These are phyloP conservation scores for Pandion haliaetus DNA, from an alignment of 2,113 vertebrate genomes.

Conservation along the genomic window DNA sequence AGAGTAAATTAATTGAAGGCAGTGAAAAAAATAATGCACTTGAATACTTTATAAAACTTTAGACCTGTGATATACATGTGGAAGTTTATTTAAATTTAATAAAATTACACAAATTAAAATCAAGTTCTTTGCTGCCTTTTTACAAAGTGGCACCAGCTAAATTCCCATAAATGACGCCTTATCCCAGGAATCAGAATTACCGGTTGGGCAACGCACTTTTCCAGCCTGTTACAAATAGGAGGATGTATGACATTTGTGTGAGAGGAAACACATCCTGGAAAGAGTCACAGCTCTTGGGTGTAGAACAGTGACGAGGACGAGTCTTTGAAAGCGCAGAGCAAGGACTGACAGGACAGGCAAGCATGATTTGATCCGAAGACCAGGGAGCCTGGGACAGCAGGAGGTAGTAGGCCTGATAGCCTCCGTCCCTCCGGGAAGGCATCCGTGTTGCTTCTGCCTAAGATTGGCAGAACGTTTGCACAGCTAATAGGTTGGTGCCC, in stretches of 20 bases:
- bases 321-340: background rate
- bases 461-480: background rate
- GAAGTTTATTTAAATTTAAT: background rate
- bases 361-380: background rate
- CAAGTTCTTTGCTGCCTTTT: background rate
- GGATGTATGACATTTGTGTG: background rate
- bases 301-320: rapidly evolving
- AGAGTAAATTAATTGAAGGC: background rate
- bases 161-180: background rate
- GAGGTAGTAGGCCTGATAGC: background rate
- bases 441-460: rapidly evolving
- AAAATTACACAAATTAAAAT: background rate
- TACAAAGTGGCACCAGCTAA: background rate
- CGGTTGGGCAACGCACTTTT: background rate
- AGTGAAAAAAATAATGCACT: background rate
- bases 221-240: background rate
- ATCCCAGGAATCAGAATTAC: background rate
- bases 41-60: background rate
- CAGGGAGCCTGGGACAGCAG: background rate
- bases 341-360: rapidly evolving
- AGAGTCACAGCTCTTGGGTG: background rate
- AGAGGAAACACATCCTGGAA: background rate
- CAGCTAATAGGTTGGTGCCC: background rate
- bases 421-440: background rate
- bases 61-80: background rate